Base-by-base conservation (phyloP, 2,888 invertebrate genomes). In the Electrophaes corylata region DNA sequence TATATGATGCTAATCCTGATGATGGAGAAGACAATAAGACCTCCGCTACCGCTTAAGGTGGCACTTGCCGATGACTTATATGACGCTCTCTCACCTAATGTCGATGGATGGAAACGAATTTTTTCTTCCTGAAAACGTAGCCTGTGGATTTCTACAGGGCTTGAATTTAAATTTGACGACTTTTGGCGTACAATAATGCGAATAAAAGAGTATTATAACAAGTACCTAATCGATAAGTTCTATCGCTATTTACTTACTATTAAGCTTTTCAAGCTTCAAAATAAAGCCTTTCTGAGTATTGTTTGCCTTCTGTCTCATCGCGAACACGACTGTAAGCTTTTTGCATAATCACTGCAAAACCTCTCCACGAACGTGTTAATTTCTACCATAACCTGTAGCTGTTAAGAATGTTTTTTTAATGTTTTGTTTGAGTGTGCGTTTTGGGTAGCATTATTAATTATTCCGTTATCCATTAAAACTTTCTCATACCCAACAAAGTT, bases 321-420 rank as follows among this genome's bases (percentile, higher is more conserved):
- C 5, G 10, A 50, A 10, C 48, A 12, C 23, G n/a, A n/a, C 18
- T 23, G 18, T 37, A 26, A 54, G 46, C 54, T 41, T 47, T 47
- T 47, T 47, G 54, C 47, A 54, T 47, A 47, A 41, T 54, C 31
- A 46, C 10, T 16, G 23, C 37, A 19, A 37, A 53, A 19, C 39
- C 18, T 12, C n/a, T 14, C n/a, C 1, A 20, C 18, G n/a, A 3
- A 12, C 14, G 11, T 19, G 4, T 33, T 12, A 43, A 20, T 52
- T 44, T 35, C 1, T n/a, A 44, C 43, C 18, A 4, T 44, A 20
- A 14, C 2, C 0, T 10, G 10, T 5, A 5, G 4, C 0, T 10
- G 1, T 5, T 41, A 40, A 29, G 23, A n/a, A 6, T 40, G n/a
- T 6, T 26, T n/a, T 39, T 29, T 16, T 11, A n/a, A 16, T 23